Percentiles rank a stretch among this genome's conserved stretches.
These are phyloP conservation scores for Arizona elegans DNA, from an alignment of 2,113 vertebrate species.

Conservation along the genomic window DNA sequence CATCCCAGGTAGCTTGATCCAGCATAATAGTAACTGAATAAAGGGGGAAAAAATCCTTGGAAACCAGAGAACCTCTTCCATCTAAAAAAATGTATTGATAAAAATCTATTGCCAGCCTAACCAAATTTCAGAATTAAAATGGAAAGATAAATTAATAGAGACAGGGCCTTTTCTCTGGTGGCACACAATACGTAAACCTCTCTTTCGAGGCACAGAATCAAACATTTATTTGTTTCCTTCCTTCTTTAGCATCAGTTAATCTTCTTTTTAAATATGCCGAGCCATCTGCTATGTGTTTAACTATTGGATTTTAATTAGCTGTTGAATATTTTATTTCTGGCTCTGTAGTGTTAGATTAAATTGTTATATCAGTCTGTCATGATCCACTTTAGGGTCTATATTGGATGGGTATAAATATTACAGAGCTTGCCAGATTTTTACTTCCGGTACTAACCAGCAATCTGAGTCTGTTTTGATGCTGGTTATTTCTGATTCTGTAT, in stretches of 20 bases:
- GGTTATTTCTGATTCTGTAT: neutral
- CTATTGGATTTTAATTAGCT: neutral
- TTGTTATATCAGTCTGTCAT: neutral
- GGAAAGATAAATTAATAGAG: neutral
- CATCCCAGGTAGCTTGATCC: neutral
- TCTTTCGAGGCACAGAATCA: neutral
- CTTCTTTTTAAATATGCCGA: neutral
- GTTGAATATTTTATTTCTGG: neutral
- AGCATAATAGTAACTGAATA: neutral
- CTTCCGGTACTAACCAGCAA: neutral
- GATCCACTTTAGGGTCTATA: neutral
- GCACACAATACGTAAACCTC: neutral
- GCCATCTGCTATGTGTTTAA: neutral
- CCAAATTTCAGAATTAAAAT: neutral
- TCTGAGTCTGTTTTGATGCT: neutral
- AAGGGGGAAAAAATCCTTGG: neutral
- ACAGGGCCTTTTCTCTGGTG: neutral
- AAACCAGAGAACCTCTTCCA: neutral
- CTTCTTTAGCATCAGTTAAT: neutral
- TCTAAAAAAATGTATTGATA: neutral
- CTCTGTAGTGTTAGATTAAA: neutral
- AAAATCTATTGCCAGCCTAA: neutral
- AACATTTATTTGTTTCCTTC: neutral
- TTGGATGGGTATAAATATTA: neutral
- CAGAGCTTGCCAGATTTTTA: neutral